phyloP scores from a whole-genome alignment of 2,797 vertebrate genomes.

The Tarsius wallacei region DNA sequence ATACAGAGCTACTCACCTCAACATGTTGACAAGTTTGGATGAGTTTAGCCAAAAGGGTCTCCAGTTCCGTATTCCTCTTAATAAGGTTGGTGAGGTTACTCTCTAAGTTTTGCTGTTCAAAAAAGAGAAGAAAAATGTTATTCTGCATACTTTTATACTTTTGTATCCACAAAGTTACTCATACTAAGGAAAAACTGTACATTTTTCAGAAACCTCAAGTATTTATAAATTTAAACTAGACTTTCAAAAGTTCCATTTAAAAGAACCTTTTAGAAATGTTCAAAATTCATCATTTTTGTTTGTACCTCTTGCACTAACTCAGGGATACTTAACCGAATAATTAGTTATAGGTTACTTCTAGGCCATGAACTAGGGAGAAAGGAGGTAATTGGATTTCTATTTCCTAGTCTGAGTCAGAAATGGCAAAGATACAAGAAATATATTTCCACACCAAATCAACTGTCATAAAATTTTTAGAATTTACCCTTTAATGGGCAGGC shows the following conservation, averaged over 20 bases:
- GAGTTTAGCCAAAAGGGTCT: conserved; percentile 98
- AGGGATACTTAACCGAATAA: conserved; percentile 23
- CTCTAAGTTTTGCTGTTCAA: conserved; percentile 97
- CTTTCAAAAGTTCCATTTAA: conserved; percentile 67
- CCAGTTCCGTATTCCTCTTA: conserved; percentile 99
- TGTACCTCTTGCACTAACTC: not conserved
- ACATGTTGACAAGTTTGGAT: conserved; percentile 99
- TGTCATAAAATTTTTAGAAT: conserved; percentile 44
- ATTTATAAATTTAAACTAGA: conserved; percentile 42
- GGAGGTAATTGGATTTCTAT: conserved; percentile 37
- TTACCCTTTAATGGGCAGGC: conserved; percentile 13
- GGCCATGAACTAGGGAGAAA: conserved; percentile 12
- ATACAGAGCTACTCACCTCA: conserved; percentile 93
- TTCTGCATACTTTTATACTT: conserved; percentile 57
- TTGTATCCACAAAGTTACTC: conserved; percentile 29
- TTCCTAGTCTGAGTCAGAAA: conserved; percentile 56
- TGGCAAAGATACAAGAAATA: conserved; percentile 29
- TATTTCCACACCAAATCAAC: conserved; percentile 27
- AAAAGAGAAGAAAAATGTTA: conserved; percentile 84
- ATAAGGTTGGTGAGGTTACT: conserved; percentile 98
- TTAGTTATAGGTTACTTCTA: conserved; percentile 25
- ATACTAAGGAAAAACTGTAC: not conserved
- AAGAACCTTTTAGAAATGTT: conserved; percentile 11
- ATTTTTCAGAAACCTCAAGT: conserved; percentile 52
- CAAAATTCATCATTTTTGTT: conserved; percentile 36